These are phyloP conservation scores for Cherax destructor DNA, from an alignment of 1,140 invertebrate species.

Conservation along the genomic window DNA sequence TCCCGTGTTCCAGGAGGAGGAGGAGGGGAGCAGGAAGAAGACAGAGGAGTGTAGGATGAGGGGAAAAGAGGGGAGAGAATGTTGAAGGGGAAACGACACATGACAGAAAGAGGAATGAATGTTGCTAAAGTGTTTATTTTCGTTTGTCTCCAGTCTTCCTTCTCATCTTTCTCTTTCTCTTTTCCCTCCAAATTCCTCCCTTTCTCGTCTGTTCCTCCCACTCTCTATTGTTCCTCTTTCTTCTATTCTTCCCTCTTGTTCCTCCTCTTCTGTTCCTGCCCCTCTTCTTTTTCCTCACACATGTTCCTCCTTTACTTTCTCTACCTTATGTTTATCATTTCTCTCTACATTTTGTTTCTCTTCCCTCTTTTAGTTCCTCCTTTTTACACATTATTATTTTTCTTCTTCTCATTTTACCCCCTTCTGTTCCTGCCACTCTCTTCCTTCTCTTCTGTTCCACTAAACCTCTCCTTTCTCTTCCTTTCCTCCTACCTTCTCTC, in stretches of 20 bases:
- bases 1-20: constrained; percentile 19
- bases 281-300: not conserved
- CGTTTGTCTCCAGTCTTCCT: not conserved
- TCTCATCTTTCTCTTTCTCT: not conserved
- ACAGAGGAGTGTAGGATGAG: not conserved
- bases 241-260: not conserved
- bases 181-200: not conserved
- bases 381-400: not conserved
- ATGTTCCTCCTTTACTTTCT: not conserved
- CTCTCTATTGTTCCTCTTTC: not conserved
- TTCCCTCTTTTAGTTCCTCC: not conserved
- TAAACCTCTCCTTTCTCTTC: not conserved
- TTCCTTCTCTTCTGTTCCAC: not conserved
- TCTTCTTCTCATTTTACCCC: too few species aligned
- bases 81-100: not conserved
- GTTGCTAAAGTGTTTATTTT: too few species aligned
- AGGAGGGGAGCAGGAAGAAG: not conserved
- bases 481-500: not conserved
- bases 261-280: not conserved
- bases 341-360: not conserved
- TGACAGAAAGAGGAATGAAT: too few species aligned
- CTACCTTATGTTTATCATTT: not conserved
- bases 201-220: not conserved
- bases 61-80: not conserved
- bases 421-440: not conserved